Percentiles rank a stretch among this genome's conserved stretches.
Conservation (phyloP, 2,888 invertebrate genomes). For the Leptopilina syphax region DNA sequence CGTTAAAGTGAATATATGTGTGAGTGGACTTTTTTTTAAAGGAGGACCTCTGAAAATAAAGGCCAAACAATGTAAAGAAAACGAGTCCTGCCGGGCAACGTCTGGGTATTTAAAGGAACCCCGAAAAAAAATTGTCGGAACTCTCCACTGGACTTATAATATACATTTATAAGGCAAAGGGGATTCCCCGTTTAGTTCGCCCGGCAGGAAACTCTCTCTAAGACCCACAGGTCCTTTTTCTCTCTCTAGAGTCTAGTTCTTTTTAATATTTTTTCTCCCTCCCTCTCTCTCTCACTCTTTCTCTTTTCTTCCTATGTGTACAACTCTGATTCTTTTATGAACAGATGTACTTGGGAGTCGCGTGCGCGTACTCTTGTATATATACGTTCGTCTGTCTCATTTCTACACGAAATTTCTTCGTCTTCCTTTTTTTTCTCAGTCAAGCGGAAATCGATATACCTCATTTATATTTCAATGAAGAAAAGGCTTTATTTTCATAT, state of each 20-base stretch:
- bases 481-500: constrained; percentile 20
- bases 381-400: constrained; percentile 44
- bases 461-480: constrained; percentile 13
- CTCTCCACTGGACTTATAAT: constrained; percentile 42
- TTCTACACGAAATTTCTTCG: constrained; percentile 43
- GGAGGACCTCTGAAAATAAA: constrained; percentile 68
- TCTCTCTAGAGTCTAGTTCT: constrained; percentile 54
- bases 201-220: constrained; percentile 42
- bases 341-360: constrained; percentile 58
- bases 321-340: constrained; percentile 42
- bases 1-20: constrained; percentile 41
- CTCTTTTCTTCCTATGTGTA: constrained; percentile 30
- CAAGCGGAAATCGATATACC: constrained; percentile 40
- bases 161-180: constrained; percentile 45
- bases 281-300: background rate
- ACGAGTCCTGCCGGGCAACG: constrained; percentile 62
- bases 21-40: constrained; percentile 48
- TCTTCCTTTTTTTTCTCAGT: constrained; percentile 37
- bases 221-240: constrained; percentile 52
- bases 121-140: constrained; percentile 37
- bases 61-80: constrained; percentile 67
- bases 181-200: constrained; percentile 15
- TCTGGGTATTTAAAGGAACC: constrained; percentile 65
- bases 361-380: constrained; percentile 48
- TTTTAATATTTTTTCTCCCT: constrained; percentile 38